These are phyloP conservation scores for Leptodactylus fuscus DNA, from an alignment of 2,113 vertebrate genomes.

Conservation along the genomic window DNA sequence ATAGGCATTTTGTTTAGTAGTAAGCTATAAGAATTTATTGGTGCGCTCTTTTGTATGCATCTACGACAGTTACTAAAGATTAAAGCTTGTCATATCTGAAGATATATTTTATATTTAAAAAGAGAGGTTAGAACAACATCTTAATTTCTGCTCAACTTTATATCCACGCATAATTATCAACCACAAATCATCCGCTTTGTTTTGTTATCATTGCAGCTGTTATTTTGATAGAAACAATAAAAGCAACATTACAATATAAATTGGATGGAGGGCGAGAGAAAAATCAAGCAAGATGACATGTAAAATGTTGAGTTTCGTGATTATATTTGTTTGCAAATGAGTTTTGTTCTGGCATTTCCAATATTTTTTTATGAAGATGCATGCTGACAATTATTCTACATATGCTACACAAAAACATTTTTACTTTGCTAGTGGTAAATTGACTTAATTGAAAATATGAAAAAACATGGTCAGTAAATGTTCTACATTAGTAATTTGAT, in stretches of 20 bases:
- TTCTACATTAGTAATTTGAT: background rate
- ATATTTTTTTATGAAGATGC: conserved; percentile 50
- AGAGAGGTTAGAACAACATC: conserved; percentile 22
- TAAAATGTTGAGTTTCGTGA: conserved; percentile 44
- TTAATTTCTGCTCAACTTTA: conserved; percentile 31
- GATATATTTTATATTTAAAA: conserved; percentile 31
- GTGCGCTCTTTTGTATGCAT: background rate
- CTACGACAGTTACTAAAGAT: conserved; percentile 6
- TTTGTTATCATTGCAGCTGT: conserved; percentile 50
- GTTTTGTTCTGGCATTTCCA: conserved; percentile 37
- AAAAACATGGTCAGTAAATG: conserved; percentile 46
- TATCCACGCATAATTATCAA: conserved; percentile 28
- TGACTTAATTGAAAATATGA: conserved; percentile 41
- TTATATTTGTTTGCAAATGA: conserved; percentile 53
- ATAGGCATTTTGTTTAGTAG: background rate
- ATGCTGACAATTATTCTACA: conserved; percentile 31
- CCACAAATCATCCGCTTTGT: conserved; percentile 27
- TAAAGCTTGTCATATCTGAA: background rate
- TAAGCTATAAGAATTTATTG: background rate
- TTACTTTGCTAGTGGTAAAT: conserved; percentile 25
- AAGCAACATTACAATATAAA: conserved; percentile 51
- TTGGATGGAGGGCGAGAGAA: conserved; percentile 7
- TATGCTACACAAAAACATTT: conserved; percentile 20
- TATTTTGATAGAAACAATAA: conserved; percentile 57
- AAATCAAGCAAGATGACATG: conserved; percentile 44